A percentile compares a stretch with the other conserved stretches of the same genome.
Conservation (phyloP, 2,797 vertebrate genomes). For the Bryconaethiops microstoma region DNA sequence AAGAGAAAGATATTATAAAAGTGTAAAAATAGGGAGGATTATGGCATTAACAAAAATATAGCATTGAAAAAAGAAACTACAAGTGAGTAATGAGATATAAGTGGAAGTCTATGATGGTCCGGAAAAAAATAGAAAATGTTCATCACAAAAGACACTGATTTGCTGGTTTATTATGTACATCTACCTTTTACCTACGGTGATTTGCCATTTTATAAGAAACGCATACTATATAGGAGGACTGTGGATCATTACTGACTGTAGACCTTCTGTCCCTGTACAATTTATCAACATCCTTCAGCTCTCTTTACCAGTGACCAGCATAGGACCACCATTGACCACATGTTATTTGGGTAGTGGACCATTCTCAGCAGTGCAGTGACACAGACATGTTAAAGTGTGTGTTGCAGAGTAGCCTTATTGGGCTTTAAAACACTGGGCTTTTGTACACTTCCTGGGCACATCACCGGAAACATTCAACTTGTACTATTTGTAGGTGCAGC, state of each 20-base stretch:
- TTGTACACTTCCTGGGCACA: not conserved
- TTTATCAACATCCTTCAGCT: no score
- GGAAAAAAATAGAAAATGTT: not conserved
- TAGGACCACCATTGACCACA: not conserved
- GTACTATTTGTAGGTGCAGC: not conserved
- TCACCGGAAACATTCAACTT: not conserved
- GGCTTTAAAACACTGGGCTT: not conserved
- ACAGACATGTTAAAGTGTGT: not conserved
- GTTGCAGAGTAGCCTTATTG: not conserved
- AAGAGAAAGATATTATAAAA: constrained; percentile 25
- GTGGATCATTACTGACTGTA: no score
- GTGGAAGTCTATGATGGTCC: not conserved
- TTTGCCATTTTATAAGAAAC: no score
- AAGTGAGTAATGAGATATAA: not conserved
- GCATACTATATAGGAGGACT: no score
- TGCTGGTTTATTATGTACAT: no score
- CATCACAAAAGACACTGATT: no score
- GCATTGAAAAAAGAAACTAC: not conserved
- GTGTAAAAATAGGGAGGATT: not conserved
- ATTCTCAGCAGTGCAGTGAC: not conserved
- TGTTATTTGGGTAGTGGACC: no score
- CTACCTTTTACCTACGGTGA: no score
- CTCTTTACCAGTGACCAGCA: not conserved
- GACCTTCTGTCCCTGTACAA: no score
- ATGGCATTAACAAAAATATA: constrained; percentile 8